phyloP scores from a whole-genome alignment of 1,140 invertebrate genomes.

The Oncopodura yosiiana region DNA sequence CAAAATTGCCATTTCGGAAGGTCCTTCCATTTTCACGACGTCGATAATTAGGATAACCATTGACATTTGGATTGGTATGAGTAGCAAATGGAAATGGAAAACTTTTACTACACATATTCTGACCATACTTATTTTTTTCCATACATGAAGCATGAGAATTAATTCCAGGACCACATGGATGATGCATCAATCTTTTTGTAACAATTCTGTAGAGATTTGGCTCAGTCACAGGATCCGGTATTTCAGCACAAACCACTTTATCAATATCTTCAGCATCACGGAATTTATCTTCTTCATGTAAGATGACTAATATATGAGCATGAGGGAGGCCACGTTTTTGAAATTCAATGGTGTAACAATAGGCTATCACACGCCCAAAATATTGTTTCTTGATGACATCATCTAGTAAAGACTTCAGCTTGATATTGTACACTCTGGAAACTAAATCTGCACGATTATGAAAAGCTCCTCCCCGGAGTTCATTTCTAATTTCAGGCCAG shows the following conservation, averaged over 20 bases:
- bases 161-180: neutral
- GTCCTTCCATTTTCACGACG: neutral
- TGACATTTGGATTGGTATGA: conserved; percentile 36
- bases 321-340: conserved; percentile 42
- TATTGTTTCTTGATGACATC: conserved; percentile 17
- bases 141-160: conserved; percentile 24
- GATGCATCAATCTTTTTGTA: conserved; percentile 25
- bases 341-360: conserved; percentile 37
- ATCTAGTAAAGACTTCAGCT: conserved; percentile 39
- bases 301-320: conserved; percentile 35
- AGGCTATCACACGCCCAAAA: conserved; percentile 34
- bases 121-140: conserved; percentile 37
- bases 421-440: conserved; percentile 42
- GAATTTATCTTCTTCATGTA: conserved; percentile 29
- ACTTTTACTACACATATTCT: conserved; percentile 36
- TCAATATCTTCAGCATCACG: conserved; percentile 28
- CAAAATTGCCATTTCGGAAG: neutral
- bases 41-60: conserved; percentile 40
- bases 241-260: conserved; percentile 30
- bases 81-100: conserved; percentile 32
- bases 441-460: conserved; percentile 42
- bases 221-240: conserved; percentile 31
- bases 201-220: conserved; percentile 16
- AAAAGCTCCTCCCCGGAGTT: no score
- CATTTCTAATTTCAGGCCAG: conserved; percentile 40